Percentiles rank a stretch among this genome's conserved stretches.
These are phyloP conservation scores for Halyomorpha halys DNA, from an alignment of 1,140 invertebrate genomes.

Conservation along the genomic window DNA sequence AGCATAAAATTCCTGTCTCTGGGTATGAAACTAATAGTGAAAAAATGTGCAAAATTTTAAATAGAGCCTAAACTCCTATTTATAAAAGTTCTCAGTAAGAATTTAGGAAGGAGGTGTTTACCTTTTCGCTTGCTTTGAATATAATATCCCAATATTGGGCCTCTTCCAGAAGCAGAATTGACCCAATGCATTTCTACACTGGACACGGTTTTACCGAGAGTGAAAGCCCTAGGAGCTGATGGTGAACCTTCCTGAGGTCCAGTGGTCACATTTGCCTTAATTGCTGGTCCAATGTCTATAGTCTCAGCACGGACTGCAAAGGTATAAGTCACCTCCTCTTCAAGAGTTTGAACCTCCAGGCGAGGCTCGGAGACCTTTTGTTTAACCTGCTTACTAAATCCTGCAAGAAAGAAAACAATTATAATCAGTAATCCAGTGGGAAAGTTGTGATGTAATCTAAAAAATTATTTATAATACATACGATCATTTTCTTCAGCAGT, in stretches of 20 bases:
- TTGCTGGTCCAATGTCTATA: conserved; percentile 65
- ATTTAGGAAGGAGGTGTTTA: conserved; percentile 37
- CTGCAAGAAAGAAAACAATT: conserved; percentile 37
- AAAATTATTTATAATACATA: conserved; percentile 41
- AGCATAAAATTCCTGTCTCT: too few relatives aligned
- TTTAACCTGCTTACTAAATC: conserved; percentile 86
- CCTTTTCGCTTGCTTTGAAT: conserved; percentile 83
- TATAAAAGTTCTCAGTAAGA: background rate
- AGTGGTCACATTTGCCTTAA: conserved; percentile 75
- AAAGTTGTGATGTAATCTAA: background rate
- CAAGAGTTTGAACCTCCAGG: conserved; percentile 70
- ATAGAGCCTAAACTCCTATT: background rate
- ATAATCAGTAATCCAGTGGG: background rate
- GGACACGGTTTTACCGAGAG: conserved; percentile 64
- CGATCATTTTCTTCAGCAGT: conserved; percentile 82
- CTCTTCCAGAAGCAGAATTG: conserved; percentile 74
- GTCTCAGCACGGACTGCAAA: conserved; percentile 87
- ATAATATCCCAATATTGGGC: conserved; percentile 81
- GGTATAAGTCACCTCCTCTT: conserved; percentile 84
- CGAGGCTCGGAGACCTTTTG: conserved; percentile 76
- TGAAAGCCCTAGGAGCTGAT: conserved; percentile 58
- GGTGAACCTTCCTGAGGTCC: conserved; percentile 91
- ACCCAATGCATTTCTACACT: conserved; percentile 78
- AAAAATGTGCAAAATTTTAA: too few relatives aligned
- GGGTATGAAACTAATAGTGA: too few relatives aligned